These are phyloP conservation scores for Liparis tanakae DNA, from an alignment of 2,797 vertebrate species.

Conservation along the genomic window DNA sequence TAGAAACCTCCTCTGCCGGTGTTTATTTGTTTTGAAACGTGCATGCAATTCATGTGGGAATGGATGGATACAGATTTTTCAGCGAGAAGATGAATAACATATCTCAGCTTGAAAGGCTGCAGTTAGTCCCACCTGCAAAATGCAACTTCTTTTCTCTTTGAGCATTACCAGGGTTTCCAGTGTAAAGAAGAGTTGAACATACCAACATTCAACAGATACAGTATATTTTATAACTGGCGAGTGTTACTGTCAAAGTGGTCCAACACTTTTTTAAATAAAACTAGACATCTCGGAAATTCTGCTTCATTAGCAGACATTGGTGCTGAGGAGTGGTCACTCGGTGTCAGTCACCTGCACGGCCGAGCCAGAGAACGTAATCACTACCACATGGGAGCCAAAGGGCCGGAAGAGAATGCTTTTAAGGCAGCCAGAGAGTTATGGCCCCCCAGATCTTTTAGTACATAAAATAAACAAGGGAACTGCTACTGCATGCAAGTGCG, in stretches of 20 bases:
- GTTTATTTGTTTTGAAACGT: conserved; percentile 79
- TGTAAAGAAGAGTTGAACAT: conserved; percentile 18
- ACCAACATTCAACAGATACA: conserved; percentile 45
- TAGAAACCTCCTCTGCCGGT: conserved; percentile 65
- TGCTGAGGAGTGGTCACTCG: conserved; percentile 72
- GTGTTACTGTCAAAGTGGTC: conserved; percentile 22
- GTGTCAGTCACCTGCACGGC: conserved; percentile 91
- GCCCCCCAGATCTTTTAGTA: conserved; percentile 90
- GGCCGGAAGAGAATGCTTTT: conserved; percentile 86
- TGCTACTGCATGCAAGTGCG: conserved; percentile 87
- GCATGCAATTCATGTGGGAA: conserved; percentile 65
- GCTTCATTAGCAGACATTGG: conserved; percentile 70
- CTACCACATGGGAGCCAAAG: conserved; percentile 88
- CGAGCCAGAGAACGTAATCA: conserved; percentile 87
- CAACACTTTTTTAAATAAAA: conserved; percentile 11
- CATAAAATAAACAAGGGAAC: conserved; percentile 88
- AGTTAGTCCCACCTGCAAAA: conserved; percentile 54
- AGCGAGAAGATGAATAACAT: conserved; percentile 35
- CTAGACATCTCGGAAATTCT: conserved; percentile 54
- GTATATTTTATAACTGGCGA: conserved; percentile 29
- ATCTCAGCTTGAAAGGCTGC: conserved; percentile 42
- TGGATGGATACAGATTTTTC: conserved; percentile 59
- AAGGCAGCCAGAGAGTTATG: conserved; percentile 91
- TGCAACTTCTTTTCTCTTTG: conserved; percentile 37
- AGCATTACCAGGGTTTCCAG: conserved; percentile 50